Base-by-base conservation (phyloP, 1,140 invertebrate species). In the Drosophila mauritiana region DNA sequence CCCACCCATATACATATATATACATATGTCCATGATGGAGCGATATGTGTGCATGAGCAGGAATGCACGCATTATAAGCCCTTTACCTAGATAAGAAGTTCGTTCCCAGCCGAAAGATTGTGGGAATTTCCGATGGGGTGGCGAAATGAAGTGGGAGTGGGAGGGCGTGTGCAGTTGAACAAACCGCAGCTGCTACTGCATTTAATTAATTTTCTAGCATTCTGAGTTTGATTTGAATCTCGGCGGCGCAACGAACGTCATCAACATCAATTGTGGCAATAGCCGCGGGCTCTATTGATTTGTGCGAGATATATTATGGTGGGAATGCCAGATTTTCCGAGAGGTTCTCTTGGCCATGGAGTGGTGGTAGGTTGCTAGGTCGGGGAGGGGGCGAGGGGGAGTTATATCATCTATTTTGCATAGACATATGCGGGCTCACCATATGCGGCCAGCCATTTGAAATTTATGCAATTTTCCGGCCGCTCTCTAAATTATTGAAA, bases 151-250 rank as follows among this genome's bases (percentile, higher is more conserved):
- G 49, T 46, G 7, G 52, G 58, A 45, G 70, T 46, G 7, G 46
- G 58, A 45, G 70, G 63, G 37, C 11, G 12, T 39, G 53, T 73
- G 56, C 48, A 58, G 34, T 49, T 52, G 56, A 57, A 74, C 39
- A 62, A 84, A 85, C 78, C 77, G 53, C 82, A 86, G 53, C 53
- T 67, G 53, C 78, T 62, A 48, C 67, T 67, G 77, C 27, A 58
- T 69, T 89, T 89, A 89, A 89, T 89, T 89, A 89, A 89, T 89
- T 89, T 89, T 84, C 72, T 55, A 84, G 64, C 74, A 77, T 80
- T 88, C 55, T 55, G 83, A 70, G 58, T 73, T 67, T 83, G 84
- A 88, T 88, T 88, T 89, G 76, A 83, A 84, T 89, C 83, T 88
- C 69, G 67, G 51, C 59, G 34, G 42, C 37, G 34, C 62, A 20